Evolutionary conservation across 2,888 invertebrate species (phyloP), one percentile per base, ranked within the genome.

Genomic region (Leucophora obtusa): DNA sequence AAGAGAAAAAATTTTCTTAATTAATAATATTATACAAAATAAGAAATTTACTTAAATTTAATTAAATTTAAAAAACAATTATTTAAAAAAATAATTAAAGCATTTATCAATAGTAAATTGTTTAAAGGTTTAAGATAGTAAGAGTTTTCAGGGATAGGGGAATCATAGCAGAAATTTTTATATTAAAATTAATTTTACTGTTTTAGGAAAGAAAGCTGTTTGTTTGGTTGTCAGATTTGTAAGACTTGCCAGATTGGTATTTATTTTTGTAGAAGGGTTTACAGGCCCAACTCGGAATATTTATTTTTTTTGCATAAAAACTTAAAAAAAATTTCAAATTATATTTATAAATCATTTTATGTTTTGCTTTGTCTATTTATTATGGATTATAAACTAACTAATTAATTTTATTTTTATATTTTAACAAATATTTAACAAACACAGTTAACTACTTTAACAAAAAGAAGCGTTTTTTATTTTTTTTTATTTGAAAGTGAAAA

Each of bases 261-360:
- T 62, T 54, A 53, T 53, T 47, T 47, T 56, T n/a, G 4, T 11
- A 59, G 50, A 6, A 15, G 47, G 18, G 51, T 50, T 28, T 28
- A 28, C 6, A 86, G 85, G 79, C 83, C 85, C 85, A 86, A 85
- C 83, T 87, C 85, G 85, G 87, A 87, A 85, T 80, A 76, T 56
- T 77, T 53, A 18, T 18, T 24, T 35, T 62, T 33, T 6, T 53
- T 53, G n/a, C n/a, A 58, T 17, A 65, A 53, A 21, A 54, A 18
- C 38, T 56, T 28, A 28, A 28, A 28, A 60, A n/a, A 24, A 47
- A 14, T 60, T 47, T 38, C 21, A 50, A 62, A 17, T 50, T 50
- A 28, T 6, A 28, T 6, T 28, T 28, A 28, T 6, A 1, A n/a
- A 24, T 62, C 21, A 43, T 24, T 21, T 21, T 21, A 10, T 43